A percentile compares a stretch with the other conserved stretches of the same genome.
Evolutionary conservation across 2,113 vertebrate species (phyloP).

Genomic region (Spea bombifrons): DNA sequence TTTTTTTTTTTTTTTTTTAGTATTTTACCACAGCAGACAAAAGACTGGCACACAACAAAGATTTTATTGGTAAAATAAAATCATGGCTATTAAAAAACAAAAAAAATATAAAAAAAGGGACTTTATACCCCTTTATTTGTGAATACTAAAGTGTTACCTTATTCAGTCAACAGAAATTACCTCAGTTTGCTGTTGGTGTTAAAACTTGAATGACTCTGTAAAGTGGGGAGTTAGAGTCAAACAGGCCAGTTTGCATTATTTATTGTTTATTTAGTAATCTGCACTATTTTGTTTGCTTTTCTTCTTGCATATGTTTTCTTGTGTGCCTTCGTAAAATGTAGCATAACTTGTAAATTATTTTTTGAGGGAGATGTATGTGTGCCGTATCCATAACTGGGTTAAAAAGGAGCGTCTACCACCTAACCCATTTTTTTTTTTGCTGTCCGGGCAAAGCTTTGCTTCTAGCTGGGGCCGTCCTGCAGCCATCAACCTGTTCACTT

Average conservation of each 20-base stretch:
- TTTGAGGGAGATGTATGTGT: background rate
- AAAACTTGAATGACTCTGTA: constrained; percentile 43
- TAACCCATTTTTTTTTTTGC: background rate
- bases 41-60: background rate
- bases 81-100: background rate
- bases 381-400: background rate
- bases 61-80: background rate
- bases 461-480: constrained; percentile 3
- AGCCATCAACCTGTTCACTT: constrained; percentile 16
- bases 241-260: constrained; percentile 45
- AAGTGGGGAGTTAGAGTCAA: constrained; percentile 21
- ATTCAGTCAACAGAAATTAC: constrained; percentile 43
- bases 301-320: constrained; percentile 32
- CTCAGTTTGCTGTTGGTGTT: constrained; percentile 43
- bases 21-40: background rate
- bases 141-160: constrained; percentile 34
- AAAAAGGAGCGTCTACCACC: background rate
- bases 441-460: background rate
- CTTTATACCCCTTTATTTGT: constrained; percentile 9
- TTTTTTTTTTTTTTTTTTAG: no score
- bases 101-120: background rate
- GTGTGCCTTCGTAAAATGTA: constrained; percentile 49
- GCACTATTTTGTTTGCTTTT: constrained; percentile 30
- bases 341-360: constrained; percentile 29
- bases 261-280: constrained; percentile 38